Base-by-base conservation (phyloP, 1,140 invertebrate species). In the Drosophila bocki region DNA sequence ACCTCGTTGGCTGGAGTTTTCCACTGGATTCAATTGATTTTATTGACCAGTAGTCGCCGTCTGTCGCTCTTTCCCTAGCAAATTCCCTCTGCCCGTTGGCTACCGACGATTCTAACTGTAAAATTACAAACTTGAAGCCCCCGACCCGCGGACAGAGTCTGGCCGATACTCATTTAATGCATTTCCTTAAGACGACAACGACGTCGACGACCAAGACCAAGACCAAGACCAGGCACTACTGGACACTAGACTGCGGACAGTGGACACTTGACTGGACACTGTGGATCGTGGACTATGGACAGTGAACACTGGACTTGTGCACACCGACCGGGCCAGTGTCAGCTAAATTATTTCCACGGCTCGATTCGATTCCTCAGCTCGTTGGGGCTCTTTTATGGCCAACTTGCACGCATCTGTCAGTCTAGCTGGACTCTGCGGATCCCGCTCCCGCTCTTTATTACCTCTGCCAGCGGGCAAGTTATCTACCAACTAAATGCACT, bases 331-430 rank as follows among this genome's bases (percentile, higher is more conserved):
- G 75, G 54, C 72, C 64, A 63, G 76, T 79, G 84, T 87, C 67
- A 80, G 80, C 74, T 83, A 88, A 87, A 84, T 87, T 86, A 86
- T 86, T 82, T 82, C 75, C 80, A 82, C 69, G 71, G 65, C 72
- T 70, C 54, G 78, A 58, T 81, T 75, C 68, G 75, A 75, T 65
- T 83, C 69, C 45, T 79, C 41, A 71, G 74, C 80, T 80, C 37
- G 58, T 78, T 85, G 82, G 76, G 61, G 71, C 80, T 63, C 84
- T 85, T 88, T 88, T 88, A 90, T 85, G 78, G 81, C 84, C 85
- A 81, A 90, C 78, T 75, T 85, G 85, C 85, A 88, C 85, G 85
- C 85, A 88, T 88, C 81, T 85, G 69, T 88, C 85, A 90, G 84
- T 81, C 85, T 71, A 74, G 70, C 41, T 67, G 32, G 32, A 54